A percentile compares a stretch with the other conserved stretches of the same genome.
phyloP scores from a whole-genome alignment of 2,797 vertebrate genomes.

The Glyptemys insculpta region DNA sequence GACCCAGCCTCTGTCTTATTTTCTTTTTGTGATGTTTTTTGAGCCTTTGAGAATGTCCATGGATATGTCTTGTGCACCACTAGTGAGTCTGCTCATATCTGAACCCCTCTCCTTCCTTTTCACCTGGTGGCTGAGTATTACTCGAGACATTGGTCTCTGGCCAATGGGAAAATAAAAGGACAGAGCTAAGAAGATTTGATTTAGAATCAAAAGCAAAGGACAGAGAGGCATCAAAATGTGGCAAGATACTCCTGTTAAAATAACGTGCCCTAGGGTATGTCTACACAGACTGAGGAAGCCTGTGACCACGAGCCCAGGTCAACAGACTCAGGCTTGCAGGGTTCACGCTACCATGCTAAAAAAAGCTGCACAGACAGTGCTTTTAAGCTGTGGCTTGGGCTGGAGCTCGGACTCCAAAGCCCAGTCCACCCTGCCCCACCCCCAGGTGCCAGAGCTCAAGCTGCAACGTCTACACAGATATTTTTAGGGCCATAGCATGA shows the following conservation, averaged over 20 bases:
- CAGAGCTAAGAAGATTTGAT: not conserved
- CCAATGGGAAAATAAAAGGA: not conserved
- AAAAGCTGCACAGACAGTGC: no score
- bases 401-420: no score
- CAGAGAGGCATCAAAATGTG: not conserved
- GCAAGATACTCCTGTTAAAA: not conserved
- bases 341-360: no score
- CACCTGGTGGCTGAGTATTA: not conserved
- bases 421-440: no score
- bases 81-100: not conserved
- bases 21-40: not conserved
- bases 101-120: not conserved
- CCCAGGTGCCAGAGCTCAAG: no score
- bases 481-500: no score
- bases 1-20: not conserved
- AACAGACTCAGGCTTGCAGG: no score
- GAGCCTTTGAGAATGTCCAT: not conserved
- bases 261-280: not conserved
- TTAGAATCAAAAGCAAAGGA: slow-evolving; percentile 15
- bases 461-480: no score
- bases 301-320: no score
- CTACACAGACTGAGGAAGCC: no score
- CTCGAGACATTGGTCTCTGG: not conserved
- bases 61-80: not conserved
- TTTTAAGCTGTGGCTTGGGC: no score